phyloP scores from a whole-genome alignment of 1,140 invertebrate species.

The Saccostrea echinata region DNA sequence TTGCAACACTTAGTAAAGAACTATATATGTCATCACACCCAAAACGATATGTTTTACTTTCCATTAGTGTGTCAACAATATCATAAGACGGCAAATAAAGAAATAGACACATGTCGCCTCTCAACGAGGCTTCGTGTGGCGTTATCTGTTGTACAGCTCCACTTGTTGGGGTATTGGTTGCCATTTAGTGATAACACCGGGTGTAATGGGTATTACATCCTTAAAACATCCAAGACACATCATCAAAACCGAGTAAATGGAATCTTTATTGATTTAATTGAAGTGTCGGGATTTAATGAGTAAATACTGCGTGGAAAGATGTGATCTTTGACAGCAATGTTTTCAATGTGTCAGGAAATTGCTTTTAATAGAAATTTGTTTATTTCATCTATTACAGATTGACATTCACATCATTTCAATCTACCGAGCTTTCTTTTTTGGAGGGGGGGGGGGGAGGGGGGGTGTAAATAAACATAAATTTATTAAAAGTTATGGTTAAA shows the following conservation, averaged over 20 bases:
- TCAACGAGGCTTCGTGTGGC: conserved; percentile 15
- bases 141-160: background rate
- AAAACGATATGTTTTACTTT: conserved; percentile 30
- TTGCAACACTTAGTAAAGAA: background rate
- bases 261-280: conserved; percentile 40
- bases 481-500: no score
- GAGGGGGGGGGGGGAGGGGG: no score
- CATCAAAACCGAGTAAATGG: conserved; percentile 28
- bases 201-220: conserved; percentile 31
- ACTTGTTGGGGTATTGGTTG: conserved; percentile 5
- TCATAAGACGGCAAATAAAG: conserved; percentile 16
- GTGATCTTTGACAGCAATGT: background rate
- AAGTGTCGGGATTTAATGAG: conserved; percentile 29
- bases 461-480: no score
- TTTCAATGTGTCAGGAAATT: background rate
- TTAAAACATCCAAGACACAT: conserved; percentile 28
- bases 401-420: background rate
- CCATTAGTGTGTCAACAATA: conserved; percentile 25
- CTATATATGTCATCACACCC: conserved; percentile 11
- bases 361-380: background rate
- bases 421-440: no score
- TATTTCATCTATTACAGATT: background rate
- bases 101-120: conserved; percentile 27
- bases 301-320: conserved; percentile 5
- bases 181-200: background rate